A percentile compares a stretch with the other conserved stretches of the same genome.
Conservation (phyloP, 2,888 invertebrate genomes). For the Eupelmus urozonus region DNA sequence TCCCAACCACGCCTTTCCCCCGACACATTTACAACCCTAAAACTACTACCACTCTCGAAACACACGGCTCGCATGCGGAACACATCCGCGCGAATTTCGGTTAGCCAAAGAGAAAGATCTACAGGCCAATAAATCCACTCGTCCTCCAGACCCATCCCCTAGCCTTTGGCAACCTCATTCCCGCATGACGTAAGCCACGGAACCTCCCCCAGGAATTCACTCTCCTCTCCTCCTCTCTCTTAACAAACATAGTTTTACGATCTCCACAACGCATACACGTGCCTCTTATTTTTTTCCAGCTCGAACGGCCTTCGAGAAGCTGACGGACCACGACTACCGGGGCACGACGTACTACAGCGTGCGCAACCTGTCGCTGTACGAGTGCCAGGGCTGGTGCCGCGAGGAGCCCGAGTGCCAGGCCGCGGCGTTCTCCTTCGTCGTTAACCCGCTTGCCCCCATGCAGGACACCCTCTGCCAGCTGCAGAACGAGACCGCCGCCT, state of each 20-base stretch:
- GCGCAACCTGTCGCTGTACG: conserved; percentile 93
- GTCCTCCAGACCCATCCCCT: too few species aligned
- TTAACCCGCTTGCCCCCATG: conserved; percentile 93
- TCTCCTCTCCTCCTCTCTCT: background rate
- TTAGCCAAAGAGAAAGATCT: background rate
- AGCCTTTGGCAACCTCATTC: too few species aligned
- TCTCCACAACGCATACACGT: background rate
- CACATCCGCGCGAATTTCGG: background rate
- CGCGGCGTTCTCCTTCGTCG: conserved; percentile 94
- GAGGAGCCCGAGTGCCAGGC: conserved; percentile 95
- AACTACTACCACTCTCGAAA: too few species aligned
- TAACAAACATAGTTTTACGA: too few species aligned
- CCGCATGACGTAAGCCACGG: too few species aligned
- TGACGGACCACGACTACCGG: conserved; percentile 93
- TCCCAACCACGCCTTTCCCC: too few species aligned
- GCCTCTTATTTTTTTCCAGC: conserved; percentile 79
- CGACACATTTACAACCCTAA: too few species aligned
- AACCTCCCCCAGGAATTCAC: background rate
- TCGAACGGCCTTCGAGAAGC: conserved; percentile 93
- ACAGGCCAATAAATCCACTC: background rate
- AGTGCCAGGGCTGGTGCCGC: conserved; percentile 96
- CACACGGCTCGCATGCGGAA: too few species aligned
- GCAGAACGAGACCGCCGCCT: conserved; percentile 94
- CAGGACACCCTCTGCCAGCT: conserved; percentile 94
- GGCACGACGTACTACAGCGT: conserved; percentile 95